Percentiles rank a stretch among this genome's conserved stretches.
phyloP scores from a whole-genome alignment of 2,797 vertebrate species.

The Schizopygopsis malacanthus region DNA sequence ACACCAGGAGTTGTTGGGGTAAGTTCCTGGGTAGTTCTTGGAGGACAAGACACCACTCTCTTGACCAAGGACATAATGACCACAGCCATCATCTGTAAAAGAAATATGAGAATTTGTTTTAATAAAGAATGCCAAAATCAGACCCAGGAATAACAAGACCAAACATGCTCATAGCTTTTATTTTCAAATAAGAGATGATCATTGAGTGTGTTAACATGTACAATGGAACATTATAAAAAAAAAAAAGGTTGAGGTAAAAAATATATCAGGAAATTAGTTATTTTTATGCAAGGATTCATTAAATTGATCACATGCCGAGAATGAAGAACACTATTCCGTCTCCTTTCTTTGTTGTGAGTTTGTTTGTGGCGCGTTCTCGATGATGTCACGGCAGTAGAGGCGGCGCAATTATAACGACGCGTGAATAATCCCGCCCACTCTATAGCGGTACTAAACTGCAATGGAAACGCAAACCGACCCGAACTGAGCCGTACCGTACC shows the following conservation, averaged over 20 bases:
- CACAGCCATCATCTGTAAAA: conserved; percentile 82
- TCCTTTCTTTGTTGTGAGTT: too few relatives aligned
- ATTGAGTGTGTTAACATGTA: not conserved
- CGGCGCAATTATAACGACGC: too few relatives aligned
- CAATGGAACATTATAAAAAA: not conserved
- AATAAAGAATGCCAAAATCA: not conserved
- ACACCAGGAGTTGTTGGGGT: conserved; percentile 84
- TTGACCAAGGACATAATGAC: conserved; percentile 77
- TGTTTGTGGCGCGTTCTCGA: too few relatives aligned
- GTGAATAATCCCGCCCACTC: too few relatives aligned
- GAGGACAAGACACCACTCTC: conserved; percentile 84
- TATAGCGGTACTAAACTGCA: too few relatives aligned
- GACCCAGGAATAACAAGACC: not conserved
- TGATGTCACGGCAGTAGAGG: too few relatives aligned
- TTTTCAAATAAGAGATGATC: not conserved
- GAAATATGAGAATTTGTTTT: not conserved
- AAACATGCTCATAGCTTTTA: not conserved
- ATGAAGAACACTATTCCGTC: too few relatives aligned
- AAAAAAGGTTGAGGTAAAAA: too few relatives aligned
- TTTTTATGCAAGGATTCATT: not conserved
- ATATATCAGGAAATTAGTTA: not conserved
- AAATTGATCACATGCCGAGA: too few relatives aligned
- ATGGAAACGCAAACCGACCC: too few relatives aligned
- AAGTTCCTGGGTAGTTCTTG: conserved; percentile 86
- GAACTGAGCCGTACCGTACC: too few relatives aligned